phyloP scores from a whole-genome alignment of 2,888 invertebrate genomes.

The Keiferia lycopersicella region DNA sequence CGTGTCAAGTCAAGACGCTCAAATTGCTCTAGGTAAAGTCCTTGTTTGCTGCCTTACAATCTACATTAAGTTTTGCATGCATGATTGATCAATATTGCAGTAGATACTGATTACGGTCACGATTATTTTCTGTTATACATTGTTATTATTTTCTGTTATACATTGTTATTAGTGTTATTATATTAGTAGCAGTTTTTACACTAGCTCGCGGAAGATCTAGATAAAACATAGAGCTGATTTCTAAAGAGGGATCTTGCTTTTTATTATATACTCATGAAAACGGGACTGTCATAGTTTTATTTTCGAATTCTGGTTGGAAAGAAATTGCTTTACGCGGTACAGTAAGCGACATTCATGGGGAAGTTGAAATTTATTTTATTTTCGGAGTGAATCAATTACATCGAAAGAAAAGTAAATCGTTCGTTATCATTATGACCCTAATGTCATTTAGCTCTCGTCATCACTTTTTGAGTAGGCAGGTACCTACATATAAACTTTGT shows the following conservation, averaged over 20 bases:
- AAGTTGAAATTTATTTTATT: too few relatives aligned
- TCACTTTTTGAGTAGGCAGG: too few relatives aligned
- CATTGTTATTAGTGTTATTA: background rate
- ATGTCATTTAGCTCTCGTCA: too few relatives aligned
- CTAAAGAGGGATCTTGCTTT: background rate
- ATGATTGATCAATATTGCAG: background rate
- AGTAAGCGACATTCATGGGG: too few relatives aligned
- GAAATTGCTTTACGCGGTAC: too few relatives aligned
- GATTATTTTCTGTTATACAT: background rate
- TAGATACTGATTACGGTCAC: conserved; percentile 4
- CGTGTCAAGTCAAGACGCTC: background rate
- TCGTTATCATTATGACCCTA: too few relatives aligned
- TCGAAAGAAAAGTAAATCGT: too few relatives aligned
- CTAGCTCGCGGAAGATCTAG: background rate
- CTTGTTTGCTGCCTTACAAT: background rate
- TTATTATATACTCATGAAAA: background rate
- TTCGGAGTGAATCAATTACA: too few relatives aligned
- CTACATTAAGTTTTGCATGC: background rate
- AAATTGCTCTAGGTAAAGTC: background rate
- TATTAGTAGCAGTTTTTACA: too few relatives aligned
- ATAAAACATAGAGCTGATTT: background rate
- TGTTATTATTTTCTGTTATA: background rate
- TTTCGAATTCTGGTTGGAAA: too few relatives aligned
- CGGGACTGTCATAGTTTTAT: too few relatives aligned
- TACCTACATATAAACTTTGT: too few relatives aligned